Evolutionary conservation across 2,888 invertebrate species (phyloP).

Genomic region (Branchinecta sandiegonensis): DNA sequence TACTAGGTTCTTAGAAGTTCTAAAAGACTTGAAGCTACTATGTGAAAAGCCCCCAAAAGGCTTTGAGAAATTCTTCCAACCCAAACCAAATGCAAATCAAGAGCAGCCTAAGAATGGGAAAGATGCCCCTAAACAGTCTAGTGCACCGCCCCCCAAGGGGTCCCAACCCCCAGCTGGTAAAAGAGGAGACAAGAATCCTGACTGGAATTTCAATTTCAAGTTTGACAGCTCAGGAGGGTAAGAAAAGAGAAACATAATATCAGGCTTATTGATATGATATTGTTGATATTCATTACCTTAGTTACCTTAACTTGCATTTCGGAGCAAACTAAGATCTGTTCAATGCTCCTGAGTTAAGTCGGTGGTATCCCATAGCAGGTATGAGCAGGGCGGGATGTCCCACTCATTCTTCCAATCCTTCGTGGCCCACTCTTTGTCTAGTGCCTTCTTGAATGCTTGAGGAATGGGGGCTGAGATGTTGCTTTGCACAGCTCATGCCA

Average conservation of each 20-base stretch:
- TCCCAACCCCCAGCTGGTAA: conserved; percentile 25
- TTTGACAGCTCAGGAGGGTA: conserved; percentile 16
- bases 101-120: conserved; percentile 32
- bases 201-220: conserved; percentile 25
- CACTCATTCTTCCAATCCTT: no score
- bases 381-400: no score
- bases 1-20: conserved; percentile 43
- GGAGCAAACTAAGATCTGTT: no score
- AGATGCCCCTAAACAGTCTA: conserved; percentile 35
- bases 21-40: conserved; percentile 48
- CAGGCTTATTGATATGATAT: no score
- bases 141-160: conserved; percentile 29
- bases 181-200: background rate
- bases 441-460: no score
- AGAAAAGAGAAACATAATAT: background rate
- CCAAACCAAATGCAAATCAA: conserved; percentile 34
- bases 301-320: no score
- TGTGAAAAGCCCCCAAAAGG: conserved; percentile 77
- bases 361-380: no score
- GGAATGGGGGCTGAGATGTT: no score
- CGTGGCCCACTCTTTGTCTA: no score
- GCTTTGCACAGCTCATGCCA: no score
- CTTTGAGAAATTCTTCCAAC: conserved; percentile 80
- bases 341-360: no score
- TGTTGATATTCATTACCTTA: no score